phyloP scores from a whole-genome alignment of 2,888 invertebrate species.

The Physocephala rufipes region DNA sequence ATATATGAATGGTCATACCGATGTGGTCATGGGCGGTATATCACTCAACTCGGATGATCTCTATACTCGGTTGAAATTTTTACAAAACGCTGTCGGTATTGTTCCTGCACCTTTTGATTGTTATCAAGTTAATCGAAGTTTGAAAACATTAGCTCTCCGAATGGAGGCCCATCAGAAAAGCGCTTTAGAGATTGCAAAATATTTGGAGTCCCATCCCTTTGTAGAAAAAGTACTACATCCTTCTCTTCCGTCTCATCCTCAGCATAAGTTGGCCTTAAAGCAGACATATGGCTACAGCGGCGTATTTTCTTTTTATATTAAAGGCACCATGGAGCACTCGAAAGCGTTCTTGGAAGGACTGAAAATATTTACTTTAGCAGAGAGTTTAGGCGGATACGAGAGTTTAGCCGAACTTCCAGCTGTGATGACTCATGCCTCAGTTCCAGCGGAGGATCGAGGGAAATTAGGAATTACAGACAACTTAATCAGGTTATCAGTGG shows the following conservation, averaged over 20 bases:
- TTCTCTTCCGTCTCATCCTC: constrained; percentile 86
- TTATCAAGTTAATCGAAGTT: constrained; percentile 88
- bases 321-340: constrained; percentile 79
- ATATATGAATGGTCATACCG: constrained; percentile 98
- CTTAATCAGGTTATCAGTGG: constrained; percentile 87
- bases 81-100: constrained; percentile 84
- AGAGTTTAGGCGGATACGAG: constrained; percentile 95
- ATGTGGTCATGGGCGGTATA: constrained; percentile 95
- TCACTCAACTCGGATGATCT: constrained; percentile 78
- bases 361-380: constrained; percentile 87
- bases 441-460: constrained; percentile 78
- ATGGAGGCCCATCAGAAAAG: constrained; percentile 91
- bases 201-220: constrained; percentile 80
- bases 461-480: constrained; percentile 84
- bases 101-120: constrained; percentile 98
- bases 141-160: constrained; percentile 91
- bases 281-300: constrained; percentile 92
- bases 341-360: constrained; percentile 77
- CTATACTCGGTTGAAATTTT: constrained; percentile 77
- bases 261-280: constrained; percentile 79
- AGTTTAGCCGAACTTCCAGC: constrained; percentile 93
- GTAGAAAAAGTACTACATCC: constrained; percentile 87
- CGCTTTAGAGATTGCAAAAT: constrained; percentile 80
- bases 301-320: constrained; percentile 88
- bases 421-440: constrained; percentile 95